Conservation (phyloP, 2,797 vertebrate species). For the Neosilurus mollespiculum region DNA sequence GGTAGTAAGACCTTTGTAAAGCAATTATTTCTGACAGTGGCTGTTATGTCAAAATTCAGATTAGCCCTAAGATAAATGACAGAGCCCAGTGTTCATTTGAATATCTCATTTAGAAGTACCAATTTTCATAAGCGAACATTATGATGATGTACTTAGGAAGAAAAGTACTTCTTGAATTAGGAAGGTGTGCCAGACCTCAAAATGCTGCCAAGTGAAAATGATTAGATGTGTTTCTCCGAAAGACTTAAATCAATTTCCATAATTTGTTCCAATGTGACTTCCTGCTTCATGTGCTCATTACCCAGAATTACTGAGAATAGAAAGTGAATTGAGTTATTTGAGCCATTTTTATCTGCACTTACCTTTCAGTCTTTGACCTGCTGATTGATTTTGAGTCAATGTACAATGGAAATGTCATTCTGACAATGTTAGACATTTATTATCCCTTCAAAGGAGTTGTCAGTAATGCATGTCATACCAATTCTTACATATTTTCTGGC, state of each 20-base stretch:
- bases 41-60: conserved; percentile 2
- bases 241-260: conserved; percentile 67
- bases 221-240: conserved; percentile 55
- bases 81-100: conserved; percentile 2
- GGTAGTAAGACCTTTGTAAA: not conserved
- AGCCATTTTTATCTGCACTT: conserved; percentile 35
- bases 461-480: not conserved
- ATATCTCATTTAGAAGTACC: conserved; percentile 32
- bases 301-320: conserved; percentile 51
- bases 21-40: not conserved
- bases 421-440: conserved; percentile 3
- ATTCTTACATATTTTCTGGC: not conserved
- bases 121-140: conserved; percentile 45
- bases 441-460: not conserved
- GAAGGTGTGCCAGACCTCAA: conserved; percentile 19
- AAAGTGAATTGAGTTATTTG: conserved; percentile 43
- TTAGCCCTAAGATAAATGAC: not conserved
- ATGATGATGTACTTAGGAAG: conserved; percentile 40
- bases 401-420: conserved; percentile 14
- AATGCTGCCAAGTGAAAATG: conserved; percentile 38
- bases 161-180: conserved; percentile 28
- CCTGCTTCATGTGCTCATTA: conserved; percentile 55
- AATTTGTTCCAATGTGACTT: conserved; percentile 63
- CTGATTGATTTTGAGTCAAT: not conserved
- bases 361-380: not conserved